Evolutionary conservation across 2,888 invertebrate species (phyloP).

Genomic region (Thecophora atra): DNA sequence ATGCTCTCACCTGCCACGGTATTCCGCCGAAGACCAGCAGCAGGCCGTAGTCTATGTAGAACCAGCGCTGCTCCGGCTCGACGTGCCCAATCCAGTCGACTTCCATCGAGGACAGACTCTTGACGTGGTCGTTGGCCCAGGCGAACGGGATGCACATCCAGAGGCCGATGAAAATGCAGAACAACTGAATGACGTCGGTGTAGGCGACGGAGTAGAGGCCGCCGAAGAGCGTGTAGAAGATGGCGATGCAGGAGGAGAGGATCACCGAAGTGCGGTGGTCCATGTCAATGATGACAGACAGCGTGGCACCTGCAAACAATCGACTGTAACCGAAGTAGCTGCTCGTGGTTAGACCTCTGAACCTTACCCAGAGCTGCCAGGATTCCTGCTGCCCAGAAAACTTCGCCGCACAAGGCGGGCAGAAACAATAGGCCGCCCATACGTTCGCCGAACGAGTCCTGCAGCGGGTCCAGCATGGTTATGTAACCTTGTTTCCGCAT

Average conservation of each 20-base stretch:
- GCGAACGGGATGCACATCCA: constrained; percentile 99
- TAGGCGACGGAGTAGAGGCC: constrained; percentile 98
- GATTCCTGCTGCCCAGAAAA: constrained; percentile 99
- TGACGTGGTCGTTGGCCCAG: constrained; percentile 86
- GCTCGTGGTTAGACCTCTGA: constrained; percentile 47
- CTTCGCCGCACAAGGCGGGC: constrained; percentile 96
- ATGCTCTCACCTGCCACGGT: constrained; percentile 85
- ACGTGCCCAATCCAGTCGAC: constrained; percentile 91
- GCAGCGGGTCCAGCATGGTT: constrained; percentile 98
- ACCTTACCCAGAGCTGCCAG: constrained; percentile 87
- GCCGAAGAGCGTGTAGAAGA: constrained; percentile 97
- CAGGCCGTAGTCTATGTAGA: constrained; percentile 87
- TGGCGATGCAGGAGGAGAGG: constrained; percentile 94
- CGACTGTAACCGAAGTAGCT: background rate
- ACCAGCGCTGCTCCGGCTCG: constrained; percentile 77
- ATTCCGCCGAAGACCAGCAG: constrained; percentile 94
- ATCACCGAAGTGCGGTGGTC: constrained; percentile 92
- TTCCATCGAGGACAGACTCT: constrained; percentile 81
- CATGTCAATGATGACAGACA: constrained; percentile 97
- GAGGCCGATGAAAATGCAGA: constrained; percentile 96
- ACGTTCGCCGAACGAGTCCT: constrained; percentile 94
- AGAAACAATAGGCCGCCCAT: constrained; percentile 97
- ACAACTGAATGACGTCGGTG: constrained; percentile 97
- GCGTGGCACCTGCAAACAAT: constrained; percentile 79
- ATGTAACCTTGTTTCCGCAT: constrained; percentile 98